Percentiles rank a stretch among this genome's conserved stretches.
Evolutionary conservation across 2,113 vertebrate genomes (phyloP).

Genomic region (Ibidorhyncha struthersii): DNA sequence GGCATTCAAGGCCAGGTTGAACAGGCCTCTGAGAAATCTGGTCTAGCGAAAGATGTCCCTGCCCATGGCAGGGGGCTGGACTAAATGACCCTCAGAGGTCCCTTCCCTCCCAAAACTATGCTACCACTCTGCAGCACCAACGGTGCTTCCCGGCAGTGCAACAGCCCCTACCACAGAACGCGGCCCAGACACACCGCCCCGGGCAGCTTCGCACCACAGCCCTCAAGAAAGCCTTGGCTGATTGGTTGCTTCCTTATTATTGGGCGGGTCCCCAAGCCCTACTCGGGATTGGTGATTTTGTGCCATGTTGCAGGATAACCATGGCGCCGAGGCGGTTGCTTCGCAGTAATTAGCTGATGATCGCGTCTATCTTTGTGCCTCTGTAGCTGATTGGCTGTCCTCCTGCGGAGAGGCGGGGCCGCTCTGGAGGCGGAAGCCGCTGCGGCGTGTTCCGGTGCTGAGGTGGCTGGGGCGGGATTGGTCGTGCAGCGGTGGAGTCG

Average conservation of each 20-base stretch:
- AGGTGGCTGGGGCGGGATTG: slow-evolving; percentile 8
- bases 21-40: rapidly evolving
- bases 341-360: rapidly evolving
- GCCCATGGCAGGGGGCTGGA: neutral
- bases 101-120: neutral
- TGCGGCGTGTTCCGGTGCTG: slow-evolving; percentile 39
- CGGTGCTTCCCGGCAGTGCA: rapidly evolving
- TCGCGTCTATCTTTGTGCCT: rapidly evolving
- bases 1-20: rapidly evolving
- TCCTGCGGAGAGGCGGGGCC: rapidly evolving
- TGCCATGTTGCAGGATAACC: neutral
- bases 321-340: neutral
- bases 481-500: rapidly evolving
- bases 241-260: neutral
- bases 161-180: neutral
- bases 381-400: rapidly evolving
- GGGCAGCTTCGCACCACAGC: rapidly evolving
- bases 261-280: neutral
- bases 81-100: too few relatives aligned
- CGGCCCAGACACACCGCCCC: rapidly evolving
- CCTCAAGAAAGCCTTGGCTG: rapidly evolving
- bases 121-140: rapidly evolving
- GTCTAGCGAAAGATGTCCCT: rapidly evolving
- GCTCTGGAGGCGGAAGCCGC: neutral
- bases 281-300: neutral